Evolutionary conservation across 2,888 invertebrate genomes (phyloP).

Genomic region (Tenthredo livida): DNA sequence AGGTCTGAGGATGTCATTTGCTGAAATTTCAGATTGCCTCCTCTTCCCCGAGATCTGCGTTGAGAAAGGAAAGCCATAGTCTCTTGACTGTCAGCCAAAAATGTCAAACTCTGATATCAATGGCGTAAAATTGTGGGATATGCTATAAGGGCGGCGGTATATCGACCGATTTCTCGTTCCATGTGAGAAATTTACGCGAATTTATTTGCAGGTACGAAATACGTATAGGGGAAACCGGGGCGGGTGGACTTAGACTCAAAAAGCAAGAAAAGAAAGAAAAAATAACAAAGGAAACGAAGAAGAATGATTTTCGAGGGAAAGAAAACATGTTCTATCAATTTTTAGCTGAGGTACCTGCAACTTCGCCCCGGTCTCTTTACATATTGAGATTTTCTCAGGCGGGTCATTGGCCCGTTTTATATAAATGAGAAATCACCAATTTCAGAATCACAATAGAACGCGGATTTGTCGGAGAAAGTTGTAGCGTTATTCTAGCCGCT

Average conservation of each 20-base stretch:
- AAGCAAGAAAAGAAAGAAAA: too few relatives aligned
- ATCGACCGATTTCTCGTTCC: too few relatives aligned
- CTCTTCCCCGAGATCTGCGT: background rate
- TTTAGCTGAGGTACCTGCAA: too few relatives aligned
- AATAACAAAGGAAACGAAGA: too few relatives aligned
- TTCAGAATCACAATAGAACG: constrained; percentile 23
- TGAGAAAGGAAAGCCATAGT: background rate
- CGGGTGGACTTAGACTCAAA: too few relatives aligned
- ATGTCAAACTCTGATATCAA: background rate
- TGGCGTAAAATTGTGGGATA: background rate
- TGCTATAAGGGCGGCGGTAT: too few relatives aligned
- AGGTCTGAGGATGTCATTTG: background rate
- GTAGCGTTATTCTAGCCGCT: constrained; percentile 8
- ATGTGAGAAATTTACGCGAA: background rate
- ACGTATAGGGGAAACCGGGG: too few relatives aligned
- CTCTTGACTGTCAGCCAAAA: background rate
- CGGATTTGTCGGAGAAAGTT: constrained; percentile 32
- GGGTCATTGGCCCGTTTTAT: constrained; percentile 13
- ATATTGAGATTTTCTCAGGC: constrained; percentile 13
- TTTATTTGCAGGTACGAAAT: background rate
- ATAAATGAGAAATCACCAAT: constrained; percentile 28
- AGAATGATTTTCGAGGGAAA: too few relatives aligned
- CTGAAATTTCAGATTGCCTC: background rate
- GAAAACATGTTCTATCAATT: too few relatives aligned
- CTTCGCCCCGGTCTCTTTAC: background rate